These are phyloP conservation scores for Idaea dimidiata DNA, from an alignment of 2,888 invertebrate species.

Conservation along the genomic window DNA sequence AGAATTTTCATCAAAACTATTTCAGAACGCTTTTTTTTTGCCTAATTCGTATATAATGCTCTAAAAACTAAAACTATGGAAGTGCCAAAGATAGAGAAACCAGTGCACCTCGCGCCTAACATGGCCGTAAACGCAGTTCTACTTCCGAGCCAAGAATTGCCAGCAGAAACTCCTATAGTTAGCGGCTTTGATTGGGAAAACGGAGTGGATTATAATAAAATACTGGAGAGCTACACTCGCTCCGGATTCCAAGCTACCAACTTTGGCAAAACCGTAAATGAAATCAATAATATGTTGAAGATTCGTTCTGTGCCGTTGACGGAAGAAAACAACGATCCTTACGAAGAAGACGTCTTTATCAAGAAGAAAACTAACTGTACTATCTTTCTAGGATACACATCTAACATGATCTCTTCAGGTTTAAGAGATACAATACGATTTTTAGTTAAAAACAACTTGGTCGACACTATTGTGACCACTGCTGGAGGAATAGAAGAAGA, in stretches of 20 bases:
- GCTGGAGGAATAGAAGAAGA: conserved; percentile 99
- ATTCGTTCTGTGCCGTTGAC: conserved; percentile 85
- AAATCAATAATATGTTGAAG: conserved; percentile 95
- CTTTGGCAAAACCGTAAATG: conserved; percentile 93
- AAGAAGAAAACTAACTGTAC: conserved; percentile 91
- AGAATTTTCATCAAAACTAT: background rate
- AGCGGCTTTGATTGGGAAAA: conserved; percentile 96
- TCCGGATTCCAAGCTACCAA: conserved; percentile 99
- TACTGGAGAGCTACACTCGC: conserved; percentile 88
- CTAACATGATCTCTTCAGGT: conserved; percentile 98
- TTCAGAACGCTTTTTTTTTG: background rate
- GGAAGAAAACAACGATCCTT: conserved; percentile 83
- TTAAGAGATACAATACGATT: conserved; percentile 94
- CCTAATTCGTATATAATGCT: conserved; percentile 10
- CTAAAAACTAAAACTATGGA: conserved; percentile 46
- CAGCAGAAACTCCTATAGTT: conserved; percentile 84
- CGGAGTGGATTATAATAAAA: conserved; percentile 91
- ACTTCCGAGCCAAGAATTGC: conserved; percentile 84
- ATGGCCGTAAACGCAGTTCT: conserved; percentile 87
- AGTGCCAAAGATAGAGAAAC: conserved; percentile 43
- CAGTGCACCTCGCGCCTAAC: conserved; percentile 59
- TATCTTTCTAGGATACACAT: conserved; percentile 98
- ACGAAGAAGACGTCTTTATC: conserved; percentile 91
- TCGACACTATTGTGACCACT: conserved; percentile 98
- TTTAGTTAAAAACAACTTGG: conserved; percentile 82